A percentile compares a stretch with the other conserved stretches of the same genome.
Evolutionary conservation across 2,113 vertebrate genomes (phyloP).

Genomic region (Nerophis ophidion): DNA sequence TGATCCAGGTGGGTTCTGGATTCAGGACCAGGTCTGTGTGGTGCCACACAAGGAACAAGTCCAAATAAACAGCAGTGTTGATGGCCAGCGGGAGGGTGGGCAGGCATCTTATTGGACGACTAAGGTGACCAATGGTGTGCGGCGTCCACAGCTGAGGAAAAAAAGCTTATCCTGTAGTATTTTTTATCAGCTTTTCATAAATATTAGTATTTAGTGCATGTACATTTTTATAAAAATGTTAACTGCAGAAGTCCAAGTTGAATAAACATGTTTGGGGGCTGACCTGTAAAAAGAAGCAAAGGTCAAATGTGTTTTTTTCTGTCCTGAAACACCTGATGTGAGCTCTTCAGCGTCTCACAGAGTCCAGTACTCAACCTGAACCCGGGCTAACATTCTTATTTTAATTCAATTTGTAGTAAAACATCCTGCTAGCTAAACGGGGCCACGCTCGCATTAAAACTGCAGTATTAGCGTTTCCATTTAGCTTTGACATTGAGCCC

Average conservation of each 20-base stretch:
- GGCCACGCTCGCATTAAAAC: no score
- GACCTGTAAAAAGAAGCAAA: neutral
- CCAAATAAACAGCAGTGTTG: constrained; percentile 64
- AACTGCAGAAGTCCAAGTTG: constrained; percentile 6
- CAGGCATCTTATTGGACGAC: constrained; percentile 44
- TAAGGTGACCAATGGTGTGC: constrained; percentile 40
- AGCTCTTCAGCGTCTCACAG: neutral
- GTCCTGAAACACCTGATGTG: neutral
- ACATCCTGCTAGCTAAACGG: neutral
- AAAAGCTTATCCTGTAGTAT: constrained; percentile 32
- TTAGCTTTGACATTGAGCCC: constrained; percentile 2
- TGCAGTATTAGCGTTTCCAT: neutral
- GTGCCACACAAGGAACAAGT: constrained; percentile 54
- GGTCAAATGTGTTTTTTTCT: neutral
- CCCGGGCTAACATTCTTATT: constrained; percentile 3
- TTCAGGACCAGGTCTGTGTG: constrained; percentile 53
- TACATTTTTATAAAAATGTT: constrained; percentile 1
- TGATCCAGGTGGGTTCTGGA: constrained; percentile 40
- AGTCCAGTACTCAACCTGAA: no score
- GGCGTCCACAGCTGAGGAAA: constrained; percentile 61
- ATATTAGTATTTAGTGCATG: no score
- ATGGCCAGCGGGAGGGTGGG: constrained; percentile 25
- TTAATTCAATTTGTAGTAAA: constrained; percentile 8
- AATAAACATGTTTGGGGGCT: no score
- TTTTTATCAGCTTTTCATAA: no score